Base-by-base conservation (phyloP, 2,888 invertebrate species). In the Melieria crassipennis region DNA sequence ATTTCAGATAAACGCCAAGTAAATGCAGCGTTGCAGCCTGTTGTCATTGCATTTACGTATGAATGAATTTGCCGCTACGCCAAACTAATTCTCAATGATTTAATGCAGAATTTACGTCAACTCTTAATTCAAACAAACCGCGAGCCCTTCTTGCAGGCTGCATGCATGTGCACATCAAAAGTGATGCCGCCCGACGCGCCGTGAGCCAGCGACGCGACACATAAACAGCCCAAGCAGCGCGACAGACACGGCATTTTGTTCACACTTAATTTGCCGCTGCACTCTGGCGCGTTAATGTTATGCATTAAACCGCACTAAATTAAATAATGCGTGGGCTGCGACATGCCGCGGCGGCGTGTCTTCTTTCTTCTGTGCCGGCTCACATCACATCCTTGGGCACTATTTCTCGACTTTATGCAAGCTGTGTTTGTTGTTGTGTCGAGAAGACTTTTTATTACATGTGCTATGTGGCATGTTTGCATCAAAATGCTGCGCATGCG, bases 71-170 rank as follows among this genome's bases (percentile, higher is more conserved):
- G 60, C 45, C 61, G 67, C 67, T 67, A 76, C 71, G 76, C 73
- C 74, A 74, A 75, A 75, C 71, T 75, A 76, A 76, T 75, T 74
- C 76, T 75, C 75, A 76, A 76, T 75, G 76, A 76, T 75, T 76
- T 75, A 75, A 75, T 75, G 75, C 76, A 71, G 73, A 76, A 73
- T 76, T 76, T 74, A 76, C 75, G 76, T 61, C 60, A 11, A 58
- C 50, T 52, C 60, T 45, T 67, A 61, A 67, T 43, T 6, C 67
- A 61, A 61, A 67, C 52, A 67, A 67, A 67, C 30, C 30, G 30
- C 30, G 30, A 30, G 30, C 30, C 30, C 30, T 30, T 30, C 30
- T 30, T 30, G 30, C 30, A 30, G 30, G 30, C 30, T 1, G 30
- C 30, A 52, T 11, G 9, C n/a, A 52, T 9, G 13, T 4, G 13